Percentiles rank a stretch among this genome's conserved stretches.
These are phyloP conservation scores for Protophormia terraenovae DNA, from an alignment of 2,888 invertebrate species.

Conservation along the genomic window DNA sequence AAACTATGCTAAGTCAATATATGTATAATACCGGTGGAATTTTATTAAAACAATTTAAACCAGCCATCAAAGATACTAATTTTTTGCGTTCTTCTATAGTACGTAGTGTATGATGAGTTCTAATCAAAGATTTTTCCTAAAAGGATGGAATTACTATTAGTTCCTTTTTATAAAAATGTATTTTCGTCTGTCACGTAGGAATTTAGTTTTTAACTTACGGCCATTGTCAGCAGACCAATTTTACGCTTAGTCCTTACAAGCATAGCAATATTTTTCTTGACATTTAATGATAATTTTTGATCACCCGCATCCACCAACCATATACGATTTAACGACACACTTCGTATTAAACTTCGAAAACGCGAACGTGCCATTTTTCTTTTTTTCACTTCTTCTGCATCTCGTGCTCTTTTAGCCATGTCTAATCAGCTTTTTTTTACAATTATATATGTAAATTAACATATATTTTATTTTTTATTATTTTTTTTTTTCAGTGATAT, in stretches of 20 bases:
- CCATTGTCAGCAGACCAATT: slow-evolving; percentile 82
- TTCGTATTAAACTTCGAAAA: slow-evolving; percentile 83
- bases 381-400: slow-evolving; percentile 68
- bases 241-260: slow-evolving; percentile 82
- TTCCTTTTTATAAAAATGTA: too few relatives aligned
- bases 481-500: neutral
- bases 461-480: neutral
- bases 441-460: neutral
- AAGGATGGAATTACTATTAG: neutral
- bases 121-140: slow-evolving; percentile 85
- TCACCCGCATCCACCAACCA: slow-evolving; percentile 73
- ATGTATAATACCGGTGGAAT: slow-evolving; percentile 82
- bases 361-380: slow-evolving; percentile 82
- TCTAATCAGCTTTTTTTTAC: neutral
- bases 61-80: slow-evolving; percentile 83
- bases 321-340: slow-evolving; percentile 83
- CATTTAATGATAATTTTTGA: slow-evolving; percentile 70
- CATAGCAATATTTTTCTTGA: slow-evolving; percentile 83
- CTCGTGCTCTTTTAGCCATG: slow-evolving; percentile 68
- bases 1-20: neutral
- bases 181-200: neutral
- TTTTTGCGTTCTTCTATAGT: slow-evolving; percentile 84
- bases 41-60: slow-evolving; percentile 84
- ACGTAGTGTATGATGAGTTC: slow-evolving; percentile 83
- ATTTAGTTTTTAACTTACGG: slow-evolving; percentile 75